Evolutionary conservation across 2,113 vertebrate genomes (phyloP), one percentile per base, ranked within the genome.

Genomic region (Tonatia bakeri): DNA sequence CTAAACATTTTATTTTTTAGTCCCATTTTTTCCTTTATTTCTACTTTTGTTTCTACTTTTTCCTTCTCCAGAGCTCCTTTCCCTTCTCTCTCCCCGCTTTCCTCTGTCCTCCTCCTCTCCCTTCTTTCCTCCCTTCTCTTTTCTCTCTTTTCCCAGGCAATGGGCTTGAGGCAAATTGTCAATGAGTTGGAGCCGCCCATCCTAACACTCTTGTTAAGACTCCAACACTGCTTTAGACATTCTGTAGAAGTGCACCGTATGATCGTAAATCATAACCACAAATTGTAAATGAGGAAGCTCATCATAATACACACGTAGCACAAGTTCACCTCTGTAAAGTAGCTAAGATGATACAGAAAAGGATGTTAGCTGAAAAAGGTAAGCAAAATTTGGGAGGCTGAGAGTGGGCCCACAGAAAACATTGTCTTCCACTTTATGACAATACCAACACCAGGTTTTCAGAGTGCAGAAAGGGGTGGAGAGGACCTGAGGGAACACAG

Each of bases 281-380:
- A 69, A 80, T 52, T 38, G 14, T 4, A 79, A 4, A 3, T 9
- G 52, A 91, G 40, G 47, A 91, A 38, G 38, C 54, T 31, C 20
- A 16, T 50, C 13, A 59, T 11, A n/a, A 43, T 20, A 5, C 0
- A 38, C 7, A 47, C 1, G 5, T 12, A 28, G 26, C 0, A 1
- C 7, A 50, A 15, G 28, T 28, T 61, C 4, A 28, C 6, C 1
- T 73, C 64, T 26, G 20, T 15, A 20, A 31, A 59, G 36, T 7
- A 72, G 59, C 47, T 4, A 6, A 24, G 54, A 38, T 38, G 11
- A n/a, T 43, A 7, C 0, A 85, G 54, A 64, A 88, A 69, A 40
- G 40, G 4, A 56, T 52, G 9, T 13, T 17, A 15, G 36, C 36
- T 77, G n/a, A 45, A 36, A 31, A 40, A 43, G 36, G 20, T 24